Evolutionary conservation across 2,888 invertebrate genomes (phyloP), one percentile per base, ranked within the genome.

Genomic region (Micoletzkya japonica): DNA sequence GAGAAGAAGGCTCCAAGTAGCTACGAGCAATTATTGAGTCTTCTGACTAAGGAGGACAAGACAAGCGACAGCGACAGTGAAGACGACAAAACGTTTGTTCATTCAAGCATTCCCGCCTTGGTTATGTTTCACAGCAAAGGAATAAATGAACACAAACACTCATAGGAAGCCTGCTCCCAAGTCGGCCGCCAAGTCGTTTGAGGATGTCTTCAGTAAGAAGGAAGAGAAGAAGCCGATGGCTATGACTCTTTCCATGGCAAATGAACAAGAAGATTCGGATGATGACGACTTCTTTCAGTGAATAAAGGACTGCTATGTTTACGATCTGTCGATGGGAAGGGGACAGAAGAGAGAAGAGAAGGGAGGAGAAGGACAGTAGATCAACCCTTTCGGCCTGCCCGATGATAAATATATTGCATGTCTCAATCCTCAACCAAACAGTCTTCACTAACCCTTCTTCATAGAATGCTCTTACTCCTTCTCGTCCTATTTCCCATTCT

Each of bases 221-320:
- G 34, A 64, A 26, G 24, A 54, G 54, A 54, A 54, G 24, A 52
- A 24, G 26, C 36, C 52, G 6, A n/a, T 7, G 3, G 36, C 28
- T 7, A 49, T n/a, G 24, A 64, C 57, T 17, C 57, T 64, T 32
- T 64, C 64, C 0, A 64, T 64, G 64, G 52, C 36, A 4, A 52
- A 49, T 0, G 36, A 64, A 14, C 26, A 34, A 36, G 32, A 34
- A 14, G 64, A 64, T n/a, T 64, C 64, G 32, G 64, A 64, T 36
- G 64, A 64, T 36, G 44, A 44, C 20, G 64, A 64, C 17, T 64
- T 64, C 64, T 64, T 64, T 37, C 64, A 64, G 26, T 64, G 37
- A 64, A 39, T n/a, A n/a, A n/a, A n/a, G n/a, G n/a, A n/a, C n/a
- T n/a, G n/a, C n/a, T n/a, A n/a, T n/a, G n/a, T n/a, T n/a, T n/a